These are phyloP conservation scores for Ceuthmochares aereus DNA, from an alignment of 2,113 vertebrate species.

Conservation along the genomic window DNA sequence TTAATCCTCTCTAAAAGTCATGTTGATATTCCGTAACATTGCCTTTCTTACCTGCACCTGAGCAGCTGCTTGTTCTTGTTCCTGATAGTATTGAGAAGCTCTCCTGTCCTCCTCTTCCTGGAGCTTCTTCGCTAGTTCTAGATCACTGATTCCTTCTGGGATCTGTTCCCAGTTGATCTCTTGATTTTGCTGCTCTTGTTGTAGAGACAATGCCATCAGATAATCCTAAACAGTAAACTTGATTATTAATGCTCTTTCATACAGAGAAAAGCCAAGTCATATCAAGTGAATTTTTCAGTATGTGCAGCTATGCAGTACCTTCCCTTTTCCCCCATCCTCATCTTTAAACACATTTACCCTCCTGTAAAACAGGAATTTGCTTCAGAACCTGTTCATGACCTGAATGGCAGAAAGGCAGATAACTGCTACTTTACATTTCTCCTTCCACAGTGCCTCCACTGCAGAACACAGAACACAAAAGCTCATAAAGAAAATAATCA, in stretches of 20 bases:
- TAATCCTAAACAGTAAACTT: constrained; percentile 86
- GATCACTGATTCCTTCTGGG: constrained; percentile 94
- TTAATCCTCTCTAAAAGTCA: background rate
- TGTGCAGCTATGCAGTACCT: background rate
- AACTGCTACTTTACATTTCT: background rate
- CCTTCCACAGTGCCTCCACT: background rate
- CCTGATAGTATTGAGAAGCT: constrained; percentile 97
- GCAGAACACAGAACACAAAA: background rate
- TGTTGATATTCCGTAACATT: background rate
- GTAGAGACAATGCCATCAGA: constrained; percentile 96
- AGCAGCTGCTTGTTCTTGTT: constrained; percentile 91
- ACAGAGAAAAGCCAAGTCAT: background rate
- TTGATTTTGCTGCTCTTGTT: constrained; percentile 97
- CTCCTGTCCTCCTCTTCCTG: constrained; percentile 96
- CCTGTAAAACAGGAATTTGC: background rate
- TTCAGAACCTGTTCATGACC: background rate
- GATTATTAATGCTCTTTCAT: background rate
- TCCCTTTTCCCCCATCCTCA: background rate
- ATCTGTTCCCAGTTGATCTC: constrained; percentile 95
- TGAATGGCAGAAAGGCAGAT: background rate
- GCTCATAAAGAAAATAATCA: background rate
- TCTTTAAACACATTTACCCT: background rate
- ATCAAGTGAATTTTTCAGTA: background rate
- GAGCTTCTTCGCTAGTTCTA: constrained; percentile 96
- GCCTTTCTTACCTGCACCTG: constrained; percentile 75